Evolutionary conservation across 2,113 vertebrate species (phyloP), one percentile per base, ranked within the genome.

Genomic region (Cinclus cinclus): DNA sequence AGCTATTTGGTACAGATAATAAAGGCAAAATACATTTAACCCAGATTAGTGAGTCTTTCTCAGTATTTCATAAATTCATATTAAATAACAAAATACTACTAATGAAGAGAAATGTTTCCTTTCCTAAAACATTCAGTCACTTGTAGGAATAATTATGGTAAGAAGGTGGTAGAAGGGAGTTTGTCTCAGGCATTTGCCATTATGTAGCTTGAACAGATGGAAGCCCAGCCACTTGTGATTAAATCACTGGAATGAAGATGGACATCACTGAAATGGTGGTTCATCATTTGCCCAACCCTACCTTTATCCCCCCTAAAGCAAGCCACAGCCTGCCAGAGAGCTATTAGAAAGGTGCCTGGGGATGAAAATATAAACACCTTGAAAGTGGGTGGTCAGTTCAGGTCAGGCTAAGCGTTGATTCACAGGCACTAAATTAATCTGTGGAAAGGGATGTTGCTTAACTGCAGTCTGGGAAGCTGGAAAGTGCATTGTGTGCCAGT

Each of bases 351-450:
- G 30, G 76, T 73, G 56, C 75, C 88, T 84, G 87, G 64, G 55
- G 17, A 15, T n/a, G 39, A 87, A 97, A 96, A 90, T 92, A 96
- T 92, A 96, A 96, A 79, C 68, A 83, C 69, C 86, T 93, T 80
- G 83, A 81, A 88, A 96, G 77, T 74, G 56, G 68, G 89, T 97
- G 89, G 89, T 92, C 83, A 87, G 28, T 83, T 85, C 10, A 2
- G 85, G 63, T 95, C 96, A 95, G 74, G 44, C 41, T 84, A 96
- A n/a, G 33, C 74, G 59, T 55, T 96, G 68, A 55, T 89, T 95
- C 67, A 71, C 82, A 96, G 71, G 73, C 87, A 94, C 56, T 89
- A 95, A 97, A 96, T 97, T 96, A 81, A 90, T 84, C 80, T 79
- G 79, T 86, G 55, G 89, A 75, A 85, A 44, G 35, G 39, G 44